Conservation (phyloP, 2,113 vertebrate genomes). For the Macrotus californicus region DNA sequence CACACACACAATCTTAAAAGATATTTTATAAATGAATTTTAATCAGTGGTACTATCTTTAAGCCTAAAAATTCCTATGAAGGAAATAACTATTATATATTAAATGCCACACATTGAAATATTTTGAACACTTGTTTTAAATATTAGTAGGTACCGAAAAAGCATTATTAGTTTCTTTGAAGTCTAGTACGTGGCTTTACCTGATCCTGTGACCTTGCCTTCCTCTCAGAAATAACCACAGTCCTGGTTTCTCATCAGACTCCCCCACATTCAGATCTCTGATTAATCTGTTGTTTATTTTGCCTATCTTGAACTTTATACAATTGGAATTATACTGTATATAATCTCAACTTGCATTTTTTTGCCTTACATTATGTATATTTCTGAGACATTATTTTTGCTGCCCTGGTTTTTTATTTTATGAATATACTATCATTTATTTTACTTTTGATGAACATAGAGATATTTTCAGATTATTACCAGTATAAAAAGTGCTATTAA, state of each 20-base stretch:
- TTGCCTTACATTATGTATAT: not conserved
- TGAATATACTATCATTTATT: not conserved
- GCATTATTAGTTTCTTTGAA: conserved; percentile 13
- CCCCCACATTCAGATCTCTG: not conserved
- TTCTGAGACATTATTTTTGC: not conserved
- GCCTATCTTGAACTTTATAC: conserved; percentile 10
- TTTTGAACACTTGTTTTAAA: conserved; percentile 33
- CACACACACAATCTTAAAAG: not conserved
- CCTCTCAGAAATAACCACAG: not conserved
- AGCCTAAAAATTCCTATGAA: not conserved
- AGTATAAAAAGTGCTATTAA: not conserved
- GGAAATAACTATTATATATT: conserved; percentile 8
- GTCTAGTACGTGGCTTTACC: not conserved
- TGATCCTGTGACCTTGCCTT: not conserved
- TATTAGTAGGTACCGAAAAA: not conserved
- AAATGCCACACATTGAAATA: not conserved
- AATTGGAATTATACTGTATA: not conserved
- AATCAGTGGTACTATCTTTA: not conserved
- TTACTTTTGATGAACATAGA: conserved; percentile 11
- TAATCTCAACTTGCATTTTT: not conserved
- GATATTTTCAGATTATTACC: conserved; percentile 22
- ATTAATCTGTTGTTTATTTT: conserved; percentile 8
- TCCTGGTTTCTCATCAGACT: conserved; percentile 1
- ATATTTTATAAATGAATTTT: conserved; percentile 24
- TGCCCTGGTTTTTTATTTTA: conserved; percentile 27